These are phyloP conservation scores for Ophioninae sp. DNA, from an alignment of 2,888 invertebrate genomes.

Conservation along the genomic window DNA sequence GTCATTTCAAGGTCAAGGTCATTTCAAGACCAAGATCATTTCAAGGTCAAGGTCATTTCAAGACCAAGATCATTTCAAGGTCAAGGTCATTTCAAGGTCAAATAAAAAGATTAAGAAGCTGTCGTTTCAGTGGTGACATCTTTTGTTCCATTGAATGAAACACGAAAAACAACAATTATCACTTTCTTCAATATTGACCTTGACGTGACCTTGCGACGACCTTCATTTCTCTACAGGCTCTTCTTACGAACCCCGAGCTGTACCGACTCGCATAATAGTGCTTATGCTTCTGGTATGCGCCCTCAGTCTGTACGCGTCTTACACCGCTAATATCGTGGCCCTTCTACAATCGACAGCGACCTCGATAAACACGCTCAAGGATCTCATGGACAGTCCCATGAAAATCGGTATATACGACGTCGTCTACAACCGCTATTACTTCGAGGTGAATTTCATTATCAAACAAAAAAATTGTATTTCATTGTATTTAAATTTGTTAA, in stretches of 20 bases:
- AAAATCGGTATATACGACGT: slow-evolving; percentile 87
- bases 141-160: too few species aligned
- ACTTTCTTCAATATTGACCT: not conserved
- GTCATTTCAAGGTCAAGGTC: not conserved
- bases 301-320: slow-evolving; percentile 89
- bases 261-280: slow-evolving; percentile 84
- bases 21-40: too few species aligned
- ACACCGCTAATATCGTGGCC: slow-evolving; percentile 89
- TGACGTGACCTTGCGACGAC: not conserved
- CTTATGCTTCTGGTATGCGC: slow-evolving; percentile 85
- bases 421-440: slow-evolving; percentile 87
- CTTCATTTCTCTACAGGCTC: slow-evolving; percentile 72
- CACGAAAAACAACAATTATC: not conserved
- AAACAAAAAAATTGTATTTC: not conserved
- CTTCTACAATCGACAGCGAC: slow-evolving; percentile 88
- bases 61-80: too few species aligned
- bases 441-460: slow-evolving; percentile 82
- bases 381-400: slow-evolving; percentile 86
- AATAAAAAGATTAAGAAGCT: too few species aligned
- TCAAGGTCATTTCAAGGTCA: not conserved
- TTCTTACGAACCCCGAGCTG: slow-evolving; percentile 76
- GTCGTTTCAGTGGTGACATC: too few species aligned
- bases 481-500: not conserved
- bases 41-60: too few species aligned
- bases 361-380: slow-evolving; percentile 85